These are phyloP conservation scores for Trialeurodes vaporariorum DNA, from an alignment of 1,140 invertebrate species.

Conservation along the genomic window DNA sequence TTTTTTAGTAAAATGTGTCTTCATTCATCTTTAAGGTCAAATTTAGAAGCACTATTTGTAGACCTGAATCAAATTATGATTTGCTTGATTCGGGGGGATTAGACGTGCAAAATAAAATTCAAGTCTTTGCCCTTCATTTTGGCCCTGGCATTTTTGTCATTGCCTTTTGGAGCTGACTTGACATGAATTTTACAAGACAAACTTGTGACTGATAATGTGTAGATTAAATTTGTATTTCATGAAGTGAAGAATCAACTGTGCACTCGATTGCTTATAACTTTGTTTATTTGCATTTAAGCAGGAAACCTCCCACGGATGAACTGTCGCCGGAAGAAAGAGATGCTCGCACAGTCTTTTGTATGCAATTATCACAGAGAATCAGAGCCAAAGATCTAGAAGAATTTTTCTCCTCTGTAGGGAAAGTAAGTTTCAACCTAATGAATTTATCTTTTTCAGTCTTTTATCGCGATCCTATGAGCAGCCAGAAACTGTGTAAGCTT, in stretches of 20 bases:
- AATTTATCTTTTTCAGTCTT: too few relatives aligned
- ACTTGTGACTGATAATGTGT: too few relatives aligned
- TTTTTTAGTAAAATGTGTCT: too few relatives aligned
- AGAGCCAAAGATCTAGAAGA: constrained; percentile 94
- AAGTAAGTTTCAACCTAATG: constrained; percentile 55
- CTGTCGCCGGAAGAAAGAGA: constrained; percentile 96
- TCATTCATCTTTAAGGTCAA: too few relatives aligned
- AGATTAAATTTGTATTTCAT: too few relatives aligned
- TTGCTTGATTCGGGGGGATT: constrained; percentile 23
- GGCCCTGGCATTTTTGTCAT: too few relatives aligned
- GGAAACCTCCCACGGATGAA: constrained; percentile 41
- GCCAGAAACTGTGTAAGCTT: too few relatives aligned
- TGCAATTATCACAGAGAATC: constrained; percentile 90
- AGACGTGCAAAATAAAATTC: constrained; percentile 24
- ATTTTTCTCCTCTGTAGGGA: constrained; percentile 97
- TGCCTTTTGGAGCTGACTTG: too few relatives aligned
- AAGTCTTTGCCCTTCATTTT: neutral
- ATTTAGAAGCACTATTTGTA: constrained; percentile 7
- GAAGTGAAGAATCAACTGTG: neutral
- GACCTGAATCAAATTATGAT: neutral
- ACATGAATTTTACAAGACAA: too few relatives aligned
- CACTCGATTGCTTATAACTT: neutral
- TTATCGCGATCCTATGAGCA: too few relatives aligned
- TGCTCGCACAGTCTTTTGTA: constrained; percentile 95
- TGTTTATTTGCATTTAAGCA: constrained; percentile 7